Evolutionary conservation across 2,797 vertebrate genomes (phyloP), one percentile per base, ranked within the genome.

Genomic region (Mycteria americana): DNA sequence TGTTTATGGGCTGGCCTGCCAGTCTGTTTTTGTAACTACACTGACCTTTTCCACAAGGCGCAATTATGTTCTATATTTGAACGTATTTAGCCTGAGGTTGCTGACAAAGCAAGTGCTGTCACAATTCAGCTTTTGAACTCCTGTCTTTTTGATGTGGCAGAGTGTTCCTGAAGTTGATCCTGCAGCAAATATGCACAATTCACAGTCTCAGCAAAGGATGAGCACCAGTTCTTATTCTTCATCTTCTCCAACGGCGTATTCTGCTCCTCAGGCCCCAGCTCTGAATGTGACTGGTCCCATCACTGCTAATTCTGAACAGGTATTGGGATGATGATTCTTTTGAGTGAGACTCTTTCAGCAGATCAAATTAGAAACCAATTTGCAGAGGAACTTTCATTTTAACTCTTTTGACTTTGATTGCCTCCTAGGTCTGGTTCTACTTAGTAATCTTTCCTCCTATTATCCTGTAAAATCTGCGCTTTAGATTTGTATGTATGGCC

Each of bases 241-340:
- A 0, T 96, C 96, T 31, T 80, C 97, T 73, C 97, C 98, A 28
- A 98, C 98, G 1, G 98, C 98, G 6, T 99, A 98, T 96, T 97
- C 97, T 14, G 59, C 98, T 63, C 98, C 98, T 45, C 99, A 98
- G 97, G 98, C 98, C 92, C 98, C 99, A 7, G 98, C 98, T 93
- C 96, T 99, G 91, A 98, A 97, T 9, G 96, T 99, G 59, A 97
- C 98, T 65, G 99, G 99, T 90, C 97, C 99, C 94, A 99, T 99
- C 98, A 99, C 98, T 81, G 99, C 99, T 85, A 99, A 98, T 78
- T 98, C 99, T 18, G 99, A 99, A 97, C 99, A 99, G 99, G 99
- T 99, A 98, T 85, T 73, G 86, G 57, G 63, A 24, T 76, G 39
- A 33, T 50, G 80, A 60, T 76, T 95, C 63, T 86, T 92, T 81